Evolutionary conservation across 2,113 vertebrate species (phyloP).

Genomic region (Polyodon spathula): DNA sequence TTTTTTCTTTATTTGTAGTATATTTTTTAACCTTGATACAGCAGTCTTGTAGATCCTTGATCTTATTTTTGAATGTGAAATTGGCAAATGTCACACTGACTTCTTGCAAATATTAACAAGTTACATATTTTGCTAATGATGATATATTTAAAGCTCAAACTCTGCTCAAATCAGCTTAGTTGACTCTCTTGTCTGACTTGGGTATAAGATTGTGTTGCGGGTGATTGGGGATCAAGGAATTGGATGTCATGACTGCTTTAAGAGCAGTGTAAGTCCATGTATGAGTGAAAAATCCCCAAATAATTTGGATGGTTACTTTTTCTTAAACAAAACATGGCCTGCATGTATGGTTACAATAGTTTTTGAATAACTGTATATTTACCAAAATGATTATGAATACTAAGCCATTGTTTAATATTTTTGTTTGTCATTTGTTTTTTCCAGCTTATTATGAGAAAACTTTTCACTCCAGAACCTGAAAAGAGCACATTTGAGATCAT

Average conservation of each 20-base stretch:
- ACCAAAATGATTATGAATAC: not conserved
- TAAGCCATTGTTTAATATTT: not conserved
- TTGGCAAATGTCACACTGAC: no score
- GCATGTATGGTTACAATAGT: not conserved
- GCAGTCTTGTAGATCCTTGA: no score
- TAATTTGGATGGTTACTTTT: not conserved
- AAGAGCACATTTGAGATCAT: slow-evolving; percentile 33
- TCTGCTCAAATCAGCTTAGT: no score
- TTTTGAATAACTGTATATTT: not conserved
- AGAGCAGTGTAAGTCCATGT: not conserved
- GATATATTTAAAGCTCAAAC: no score
- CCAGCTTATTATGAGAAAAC: slow-evolving; percentile 59
- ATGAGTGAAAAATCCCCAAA: not conserved
- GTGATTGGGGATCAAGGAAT: no score
- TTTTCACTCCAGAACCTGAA: slow-evolving; percentile 45
- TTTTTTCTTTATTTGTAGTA: no score
- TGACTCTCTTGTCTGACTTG: no score
- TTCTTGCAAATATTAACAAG: no score
- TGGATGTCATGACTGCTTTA: not conserved
- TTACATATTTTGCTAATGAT: no score
- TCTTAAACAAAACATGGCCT: not conserved
- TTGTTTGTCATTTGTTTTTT: slow-evolving; percentile 19
- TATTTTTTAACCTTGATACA: no score
- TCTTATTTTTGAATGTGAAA: no score
- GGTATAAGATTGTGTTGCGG: no score